These are phyloP conservation scores for Patiria pectinifera DNA, from an alignment of 53 echinoderm and acorn worm species.

Conservation along the genomic window DNA sequence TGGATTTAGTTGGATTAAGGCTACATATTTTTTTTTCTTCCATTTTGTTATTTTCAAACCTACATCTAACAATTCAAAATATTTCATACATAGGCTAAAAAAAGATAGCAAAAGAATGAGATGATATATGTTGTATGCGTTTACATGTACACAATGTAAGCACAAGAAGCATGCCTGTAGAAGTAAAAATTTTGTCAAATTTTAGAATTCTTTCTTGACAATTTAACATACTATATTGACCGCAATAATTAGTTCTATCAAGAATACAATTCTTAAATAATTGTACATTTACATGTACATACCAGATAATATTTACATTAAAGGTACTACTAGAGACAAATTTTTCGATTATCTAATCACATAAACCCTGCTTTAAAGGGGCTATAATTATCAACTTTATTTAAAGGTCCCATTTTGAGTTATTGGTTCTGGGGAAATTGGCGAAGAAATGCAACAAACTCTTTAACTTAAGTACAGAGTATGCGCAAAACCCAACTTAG, in stretches of 20 bases:
- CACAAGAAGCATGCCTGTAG: not conserved
- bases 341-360: not conserved
- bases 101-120: not conserved
- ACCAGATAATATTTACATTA: constrained; percentile 13
- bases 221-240: not conserved
- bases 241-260: not conserved
- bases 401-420: not conserved
- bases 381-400: not conserved
- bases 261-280: constrained; percentile 19
- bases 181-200: not conserved
- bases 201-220: not conserved
- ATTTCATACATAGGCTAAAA: not conserved
- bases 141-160: not conserved
- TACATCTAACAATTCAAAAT: not conserved
- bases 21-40: not conserved
- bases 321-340: not conserved
- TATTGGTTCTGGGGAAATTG: not conserved
- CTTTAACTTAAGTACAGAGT: no score
- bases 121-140: not conserved
- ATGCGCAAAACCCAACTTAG: no score
- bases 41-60: not conserved
- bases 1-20: no score
- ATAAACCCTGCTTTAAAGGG: not conserved
- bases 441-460: no score
- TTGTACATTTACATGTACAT: constrained; percentile 24